Evolutionary conservation across 2,888 invertebrate species (phyloP), one percentile per base, ranked within the genome.

Genomic region (Himalopsyche anomala): DNA sequence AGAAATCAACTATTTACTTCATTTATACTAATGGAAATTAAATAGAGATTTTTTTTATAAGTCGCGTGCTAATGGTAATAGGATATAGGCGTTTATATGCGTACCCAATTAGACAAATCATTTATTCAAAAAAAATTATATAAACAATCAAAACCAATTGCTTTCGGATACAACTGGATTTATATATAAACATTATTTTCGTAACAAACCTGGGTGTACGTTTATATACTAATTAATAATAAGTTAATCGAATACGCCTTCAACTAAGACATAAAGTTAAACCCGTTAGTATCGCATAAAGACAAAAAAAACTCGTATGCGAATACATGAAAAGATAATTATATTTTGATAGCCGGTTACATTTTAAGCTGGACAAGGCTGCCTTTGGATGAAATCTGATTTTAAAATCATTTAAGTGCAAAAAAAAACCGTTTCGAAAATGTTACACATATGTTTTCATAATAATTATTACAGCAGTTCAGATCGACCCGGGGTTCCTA

Each of bases 291-390:
- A 12, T 38, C 62, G 62, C 11, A 62, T 62, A 11, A 62, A 62
- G 51, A 28, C 28, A 28, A 62, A 62, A 56, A 56, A 62, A 62
- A 28, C 62, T 62, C 62, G 62, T 28, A 62, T 19, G 62, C 62
- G 62, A 62, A 62, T 62, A 62, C 28, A 62, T 62, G 28, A 19
- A 19, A 28, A 62, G 62, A 74, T 74, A 74, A 74, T 74, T 36
- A 74, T 74, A 36, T 74, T 74, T 36, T 74, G 74, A 74, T 74
- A 74, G 74, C 36, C 69, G 74, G 19, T 74, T 74, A 74, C 74
- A 74, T 28, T 36, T 74, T 62, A n/a, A 28, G 28, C 62, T 62
- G 62, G 15, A 74, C 19, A 74, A 38, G 69, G 15, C 51, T 51
- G 51, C 74, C 28, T 36, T 12, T 74, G 38, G 74, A 12, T 15